Evolutionary conservation across 2,113 vertebrate genomes (phyloP).

Genomic region (Buteo buteo): DNA sequence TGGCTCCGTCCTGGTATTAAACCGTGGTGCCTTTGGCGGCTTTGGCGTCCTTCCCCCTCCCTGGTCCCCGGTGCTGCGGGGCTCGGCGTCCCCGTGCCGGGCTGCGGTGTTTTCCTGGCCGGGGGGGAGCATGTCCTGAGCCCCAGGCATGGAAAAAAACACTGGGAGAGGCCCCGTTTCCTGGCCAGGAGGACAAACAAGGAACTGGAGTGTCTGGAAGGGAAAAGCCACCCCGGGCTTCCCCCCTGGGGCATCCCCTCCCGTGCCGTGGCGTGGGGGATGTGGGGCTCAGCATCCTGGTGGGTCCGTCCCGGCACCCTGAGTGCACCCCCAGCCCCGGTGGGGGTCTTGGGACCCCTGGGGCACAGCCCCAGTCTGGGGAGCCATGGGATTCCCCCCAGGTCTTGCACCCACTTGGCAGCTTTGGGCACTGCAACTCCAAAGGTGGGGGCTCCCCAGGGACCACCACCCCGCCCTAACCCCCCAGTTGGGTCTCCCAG

Average conservation of each 20-base stretch:
- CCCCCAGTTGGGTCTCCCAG: background rate
- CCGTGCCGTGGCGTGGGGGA: fast-evolving
- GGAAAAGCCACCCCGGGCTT: background rate
- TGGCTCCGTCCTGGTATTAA: background rate
- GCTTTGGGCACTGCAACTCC: background rate
- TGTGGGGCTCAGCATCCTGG: fast-evolving
- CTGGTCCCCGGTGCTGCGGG: background rate
- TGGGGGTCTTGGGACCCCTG: fast-evolving
- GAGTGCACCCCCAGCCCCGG: fast-evolving
- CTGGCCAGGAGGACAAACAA: background rate
- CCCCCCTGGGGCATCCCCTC: background rate
- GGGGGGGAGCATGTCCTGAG: fast-evolving
- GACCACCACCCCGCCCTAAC: background rate
- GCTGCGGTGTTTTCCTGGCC: background rate
- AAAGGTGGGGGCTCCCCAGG: background rate
- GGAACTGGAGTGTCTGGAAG: background rate
- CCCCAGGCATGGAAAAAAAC: background rate
- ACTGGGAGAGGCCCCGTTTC: background rate
- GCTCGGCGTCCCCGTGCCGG: background rate
- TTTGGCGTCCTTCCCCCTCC: background rate
- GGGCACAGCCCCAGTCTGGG: too few species aligned
- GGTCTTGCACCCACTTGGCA: background rate
- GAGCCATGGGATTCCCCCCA: background rate
- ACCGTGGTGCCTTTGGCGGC: background rate
- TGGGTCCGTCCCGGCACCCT: fast-evolving